Base-by-base conservation (phyloP, 2,888 invertebrate genomes). In the Pachydiplax longipennis region DNA sequence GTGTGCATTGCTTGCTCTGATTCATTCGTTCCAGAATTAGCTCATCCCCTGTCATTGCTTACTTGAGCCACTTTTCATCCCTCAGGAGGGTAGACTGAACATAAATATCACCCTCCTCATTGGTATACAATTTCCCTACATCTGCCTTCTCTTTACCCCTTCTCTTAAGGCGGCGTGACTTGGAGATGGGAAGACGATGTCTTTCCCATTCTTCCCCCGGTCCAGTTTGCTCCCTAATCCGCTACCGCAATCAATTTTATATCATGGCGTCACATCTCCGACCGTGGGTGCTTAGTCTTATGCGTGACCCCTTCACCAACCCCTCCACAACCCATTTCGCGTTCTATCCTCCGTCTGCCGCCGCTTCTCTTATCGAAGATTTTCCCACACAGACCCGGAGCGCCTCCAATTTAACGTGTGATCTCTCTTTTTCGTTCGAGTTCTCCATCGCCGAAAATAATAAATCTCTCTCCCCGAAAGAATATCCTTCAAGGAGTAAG, bases 161-260 rank as follows among this genome's bases (percentile, higher is more conserved):
- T 58, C 58, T 22, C n/a, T 65, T 35, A 18, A 22, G 31, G 8
- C 73, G 13, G 73, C 73, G 73, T 73, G 73, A 73, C 73, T 73
- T 13, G 2, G 25, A 31, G 73, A 53, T 25, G 13, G 53, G 48
- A 58, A 31, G 73, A 53, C 35, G 65, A 37, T 35, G 53, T 48
- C 53, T n/a, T 58, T 58, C 83, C 53, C 83, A 15, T 22, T 61
- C 87, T 13, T 31, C 61, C 37, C 61, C 37, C 61, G 87, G 87
- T 61, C 87, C 87, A 87, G 87, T 87, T 73, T 87, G 61, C 87
- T 37, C 37, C 37, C 87, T 87, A 87, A 87, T 87, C 87, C 87
- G 61, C 87, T 58, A 58, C 87, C 61, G 87, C 87, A 87, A 87
- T 87, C 87, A 87, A 87, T 65, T 87, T 87, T 31, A 31, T 87